A percentile compares a stretch with the other conserved stretches of the same genome.
Conservation (phyloP, 2,113 vertebrate genomes). For the Ceuthmochares aereus region DNA sequence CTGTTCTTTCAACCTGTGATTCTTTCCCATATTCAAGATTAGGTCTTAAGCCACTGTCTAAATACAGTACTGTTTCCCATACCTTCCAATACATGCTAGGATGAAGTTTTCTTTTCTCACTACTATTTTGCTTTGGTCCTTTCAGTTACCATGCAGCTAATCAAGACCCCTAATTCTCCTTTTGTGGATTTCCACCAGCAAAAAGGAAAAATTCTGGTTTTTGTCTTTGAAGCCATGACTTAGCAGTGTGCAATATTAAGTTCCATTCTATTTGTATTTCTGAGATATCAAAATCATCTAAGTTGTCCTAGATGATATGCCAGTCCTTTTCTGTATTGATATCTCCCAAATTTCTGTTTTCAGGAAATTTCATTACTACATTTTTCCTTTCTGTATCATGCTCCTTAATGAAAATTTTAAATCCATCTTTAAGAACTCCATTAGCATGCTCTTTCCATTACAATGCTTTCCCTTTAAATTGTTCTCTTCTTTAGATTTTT, state of each 20-base stretch:
- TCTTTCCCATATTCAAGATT: not conserved
- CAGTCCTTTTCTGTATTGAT: not conserved
- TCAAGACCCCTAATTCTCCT: not conserved
- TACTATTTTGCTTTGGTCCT: not conserved
- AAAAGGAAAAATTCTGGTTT: not conserved
- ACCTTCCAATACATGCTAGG: not conserved
- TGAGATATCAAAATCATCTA: not conserved
- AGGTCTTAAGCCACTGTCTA: not conserved
- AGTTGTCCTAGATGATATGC: not conserved
- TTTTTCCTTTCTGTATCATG: constrained; percentile 6
- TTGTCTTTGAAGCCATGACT: not conserved
- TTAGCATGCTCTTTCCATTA: constrained; percentile 22
- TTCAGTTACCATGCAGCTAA: not conserved
- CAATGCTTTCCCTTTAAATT: constrained; percentile 27
- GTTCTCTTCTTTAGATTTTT: constrained; percentile 13
- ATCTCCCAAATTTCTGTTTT: constrained; percentile 17
- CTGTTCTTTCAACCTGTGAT: not conserved
- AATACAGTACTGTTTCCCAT: not conserved
- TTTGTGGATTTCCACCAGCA: not conserved
- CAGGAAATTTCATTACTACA: constrained; percentile 12
- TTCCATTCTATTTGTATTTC: not conserved
- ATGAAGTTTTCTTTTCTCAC: not conserved
- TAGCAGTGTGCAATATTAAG: not conserved
- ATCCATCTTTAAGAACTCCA: constrained; percentile 24
- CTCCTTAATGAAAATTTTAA: constrained; percentile 42